A percentile compares a stretch with the other conserved stretches of the same genome.
Evolutionary conservation across 2,888 invertebrate species (phyloP).

Genomic region (Nysson spinosus): DNA sequence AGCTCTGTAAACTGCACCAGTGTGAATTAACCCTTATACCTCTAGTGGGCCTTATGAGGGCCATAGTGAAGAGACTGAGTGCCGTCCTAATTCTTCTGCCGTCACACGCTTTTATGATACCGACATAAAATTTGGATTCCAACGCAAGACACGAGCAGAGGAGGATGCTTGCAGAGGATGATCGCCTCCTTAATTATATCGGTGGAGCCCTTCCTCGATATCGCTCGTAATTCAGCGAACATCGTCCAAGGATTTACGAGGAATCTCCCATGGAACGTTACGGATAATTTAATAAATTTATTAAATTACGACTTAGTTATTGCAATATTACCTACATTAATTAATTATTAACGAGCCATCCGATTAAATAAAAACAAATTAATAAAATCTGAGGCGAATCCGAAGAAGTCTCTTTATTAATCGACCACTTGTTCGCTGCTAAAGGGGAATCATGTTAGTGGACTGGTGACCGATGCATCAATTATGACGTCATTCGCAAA

Average conservation of each 20-base stretch:
- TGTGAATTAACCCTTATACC: constrained; percentile 53
- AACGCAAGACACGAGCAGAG: constrained; percentile 63
- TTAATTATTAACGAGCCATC: no score
- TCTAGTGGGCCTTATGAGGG: constrained; percentile 40
- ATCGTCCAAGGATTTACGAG: constrained; percentile 53
- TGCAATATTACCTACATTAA: no score
- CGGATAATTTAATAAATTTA: constrained; percentile 38
- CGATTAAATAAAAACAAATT: no score
- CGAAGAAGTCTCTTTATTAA: no score
- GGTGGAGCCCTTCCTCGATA: constrained; percentile 68
- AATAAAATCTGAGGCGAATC: no score
- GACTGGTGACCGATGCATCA: no score
- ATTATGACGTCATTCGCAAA: no score
- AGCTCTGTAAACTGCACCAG: constrained; percentile 22
- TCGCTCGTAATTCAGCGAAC: constrained; percentile 72
- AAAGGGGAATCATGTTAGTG: no score
- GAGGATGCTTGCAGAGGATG: constrained; percentile 55
- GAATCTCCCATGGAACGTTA: constrained; percentile 39
- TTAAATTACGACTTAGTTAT: no score
- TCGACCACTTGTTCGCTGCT: no score
- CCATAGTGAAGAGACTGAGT: constrained; percentile 47
- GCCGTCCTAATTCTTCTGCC: constrained; percentile 75
- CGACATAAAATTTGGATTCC: constrained; percentile 76
- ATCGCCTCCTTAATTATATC: constrained; percentile 72
- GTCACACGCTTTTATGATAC: constrained; percentile 76